Evolutionary conservation across 2,113 vertebrate species (phyloP).

Genomic region (Himantopus leucocephalus): DNA sequence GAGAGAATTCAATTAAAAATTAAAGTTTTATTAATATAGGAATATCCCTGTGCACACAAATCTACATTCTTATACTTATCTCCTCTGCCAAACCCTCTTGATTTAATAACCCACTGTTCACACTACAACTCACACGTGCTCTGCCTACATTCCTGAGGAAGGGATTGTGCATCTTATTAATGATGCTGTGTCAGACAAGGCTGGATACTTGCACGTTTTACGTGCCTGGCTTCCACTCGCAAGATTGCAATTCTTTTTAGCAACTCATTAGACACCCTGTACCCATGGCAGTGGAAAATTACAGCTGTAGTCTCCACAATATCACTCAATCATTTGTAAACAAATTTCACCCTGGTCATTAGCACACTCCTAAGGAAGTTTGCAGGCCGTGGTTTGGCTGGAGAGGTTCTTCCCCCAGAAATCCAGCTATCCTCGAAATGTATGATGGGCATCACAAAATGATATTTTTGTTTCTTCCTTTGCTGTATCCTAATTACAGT

Average conservation of each 20-base stretch:
- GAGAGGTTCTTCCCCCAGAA: neutral
- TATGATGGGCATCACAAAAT: too few relatives aligned
- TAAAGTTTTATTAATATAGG: slow-evolving; percentile 21
- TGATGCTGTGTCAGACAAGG: neutral
- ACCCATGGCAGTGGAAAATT: neutral
- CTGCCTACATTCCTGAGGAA: neutral
- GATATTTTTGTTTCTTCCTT: neutral
- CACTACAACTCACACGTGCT: neutral
- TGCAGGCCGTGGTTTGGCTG: neutral
- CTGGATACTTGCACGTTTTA: neutral
- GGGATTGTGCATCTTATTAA: slow-evolving; percentile 24
- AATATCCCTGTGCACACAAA: neutral
- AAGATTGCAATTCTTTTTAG: slow-evolving; percentile 49
- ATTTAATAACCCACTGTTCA: slow-evolving; percentile 26
- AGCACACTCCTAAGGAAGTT: neutral
- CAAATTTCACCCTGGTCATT: neutral
- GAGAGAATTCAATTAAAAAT: slow-evolving; percentile 19
- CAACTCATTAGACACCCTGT: neutral
- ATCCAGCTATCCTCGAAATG: neutral
- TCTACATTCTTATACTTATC: neutral
- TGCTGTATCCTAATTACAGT: neutral
- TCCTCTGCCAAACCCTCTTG: neutral
- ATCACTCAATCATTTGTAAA: neutral
- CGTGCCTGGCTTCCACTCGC: neutral
- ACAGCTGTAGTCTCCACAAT: neutral